These are phyloP conservation scores for Zoanthus sociatus DNA, from an alignment of 92 coral and sea anemone species.

Conservation along the genomic window DNA sequence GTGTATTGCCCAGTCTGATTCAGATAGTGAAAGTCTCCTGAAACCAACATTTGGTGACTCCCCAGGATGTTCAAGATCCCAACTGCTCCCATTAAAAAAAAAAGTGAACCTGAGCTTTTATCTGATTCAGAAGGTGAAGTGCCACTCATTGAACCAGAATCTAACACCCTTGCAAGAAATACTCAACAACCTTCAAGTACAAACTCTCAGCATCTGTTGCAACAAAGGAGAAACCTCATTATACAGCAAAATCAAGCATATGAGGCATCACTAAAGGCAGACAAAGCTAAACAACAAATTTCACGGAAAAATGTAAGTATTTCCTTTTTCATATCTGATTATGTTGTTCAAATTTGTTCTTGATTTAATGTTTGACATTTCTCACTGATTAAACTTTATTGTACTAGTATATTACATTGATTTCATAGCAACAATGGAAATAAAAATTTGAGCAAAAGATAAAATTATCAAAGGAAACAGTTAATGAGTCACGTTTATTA, in stretches of 20 bases:
- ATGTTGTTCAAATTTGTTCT: slow-evolving; percentile 12
- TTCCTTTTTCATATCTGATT: slow-evolving; percentile 7
- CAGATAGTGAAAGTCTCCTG: slow-evolving; percentile 5
- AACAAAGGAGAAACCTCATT: slow-evolving; percentile 3
- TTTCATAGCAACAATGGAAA: background rate
- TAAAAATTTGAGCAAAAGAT: background rate
- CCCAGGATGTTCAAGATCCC: background rate
- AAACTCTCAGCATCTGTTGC: background rate
- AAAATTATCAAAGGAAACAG: slow-evolving; percentile 3
- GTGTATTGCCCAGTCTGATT: background rate
- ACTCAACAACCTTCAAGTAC: slow-evolving; percentile 1
- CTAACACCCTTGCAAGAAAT: slow-evolving; percentile 1
- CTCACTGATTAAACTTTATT: background rate
- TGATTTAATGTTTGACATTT: slow-evolving; percentile 1
- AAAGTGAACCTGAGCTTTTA: background rate
- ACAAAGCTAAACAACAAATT: slow-evolving; percentile 3
- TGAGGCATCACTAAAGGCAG: background rate
- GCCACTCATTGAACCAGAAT: slow-evolving; percentile 9
- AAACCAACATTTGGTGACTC: slow-evolving; percentile 11
- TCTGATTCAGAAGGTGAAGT: slow-evolving; percentile 4
- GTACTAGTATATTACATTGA: background rate
- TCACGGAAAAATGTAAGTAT: background rate
- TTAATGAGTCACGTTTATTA: background rate
- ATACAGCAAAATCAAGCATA: slow-evolving; percentile 7
- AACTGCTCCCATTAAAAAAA: slow-evolving; percentile 1